Conservation (phyloP, 2,113 vertebrate species). For the Ellobius talpinus region DNA sequence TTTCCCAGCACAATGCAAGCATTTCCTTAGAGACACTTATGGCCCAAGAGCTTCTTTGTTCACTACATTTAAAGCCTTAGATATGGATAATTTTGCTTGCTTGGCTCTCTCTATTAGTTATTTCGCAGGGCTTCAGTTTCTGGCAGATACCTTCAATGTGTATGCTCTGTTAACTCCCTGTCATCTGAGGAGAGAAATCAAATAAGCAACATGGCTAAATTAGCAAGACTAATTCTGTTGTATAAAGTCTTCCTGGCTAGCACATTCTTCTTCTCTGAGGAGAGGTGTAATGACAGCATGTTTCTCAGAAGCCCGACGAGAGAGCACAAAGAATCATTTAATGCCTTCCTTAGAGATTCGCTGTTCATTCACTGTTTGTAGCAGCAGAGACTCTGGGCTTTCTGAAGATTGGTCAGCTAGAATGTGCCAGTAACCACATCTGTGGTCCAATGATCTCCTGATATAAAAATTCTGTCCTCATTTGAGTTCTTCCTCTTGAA, state of each 20-base stretch:
- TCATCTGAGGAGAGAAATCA: constrained; percentile 64
- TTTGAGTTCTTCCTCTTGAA: constrained; percentile 37
- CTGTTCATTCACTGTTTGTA: constrained; percentile 15
- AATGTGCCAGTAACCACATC: constrained; percentile 16
- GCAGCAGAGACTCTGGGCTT: constrained; percentile 52
- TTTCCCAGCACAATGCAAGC: not conserved
- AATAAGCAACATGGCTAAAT: constrained; percentile 63
- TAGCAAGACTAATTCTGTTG: constrained; percentile 55
- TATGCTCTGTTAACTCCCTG: constrained; percentile 52
- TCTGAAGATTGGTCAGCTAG: constrained; percentile 9
- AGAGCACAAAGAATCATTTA: not conserved
- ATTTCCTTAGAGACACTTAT: not conserved
- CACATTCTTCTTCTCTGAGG: constrained; percentile 20
- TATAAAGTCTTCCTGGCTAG: constrained; percentile 53
- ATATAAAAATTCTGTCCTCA: constrained; percentile 29
- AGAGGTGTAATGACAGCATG: not conserved
- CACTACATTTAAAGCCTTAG: not conserved
- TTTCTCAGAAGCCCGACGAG: constrained; percentile 37
- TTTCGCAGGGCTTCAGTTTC: constrained; percentile 32
- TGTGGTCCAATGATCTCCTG: not conserved
- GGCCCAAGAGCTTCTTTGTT: not conserved
- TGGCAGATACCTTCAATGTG: constrained; percentile 41
- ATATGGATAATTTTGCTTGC: not conserved
- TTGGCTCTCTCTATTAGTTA: constrained; percentile 27
- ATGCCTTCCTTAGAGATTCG: not conserved